Evolutionary conservation across 2,113 vertebrate species (phyloP).

Genomic region (Emydocephalus ijimae): DNA sequence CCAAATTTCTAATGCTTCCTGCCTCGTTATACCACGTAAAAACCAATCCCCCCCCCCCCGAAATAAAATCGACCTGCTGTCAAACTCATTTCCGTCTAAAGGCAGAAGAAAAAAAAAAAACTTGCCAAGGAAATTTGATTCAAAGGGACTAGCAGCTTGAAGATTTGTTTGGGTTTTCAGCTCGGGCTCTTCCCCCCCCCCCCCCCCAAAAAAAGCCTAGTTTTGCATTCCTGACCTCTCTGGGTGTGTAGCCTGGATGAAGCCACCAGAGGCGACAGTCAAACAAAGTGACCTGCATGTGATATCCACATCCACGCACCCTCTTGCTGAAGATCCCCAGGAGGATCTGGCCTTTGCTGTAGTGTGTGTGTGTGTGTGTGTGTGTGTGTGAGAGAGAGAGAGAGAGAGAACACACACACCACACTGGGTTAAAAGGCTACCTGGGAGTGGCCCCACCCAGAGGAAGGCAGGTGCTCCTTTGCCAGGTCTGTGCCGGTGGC

Average conservation of each 20-base stretch:
- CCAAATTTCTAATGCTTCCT: not conserved
- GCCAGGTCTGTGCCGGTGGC: not conserved
- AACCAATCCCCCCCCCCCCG: not conserved
- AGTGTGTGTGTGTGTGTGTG: not conserved
- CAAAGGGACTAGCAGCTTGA: not conserved
- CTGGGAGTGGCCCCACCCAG: not conserved
- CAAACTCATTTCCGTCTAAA: not conserved
- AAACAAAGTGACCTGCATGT: no score
- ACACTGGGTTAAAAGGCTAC: not conserved
- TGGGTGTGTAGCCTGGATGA: no score
- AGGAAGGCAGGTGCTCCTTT: not conserved
- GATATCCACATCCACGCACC: no score
- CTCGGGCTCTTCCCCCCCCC: not conserved
- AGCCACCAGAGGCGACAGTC: no score
- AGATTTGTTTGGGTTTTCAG: not conserved
- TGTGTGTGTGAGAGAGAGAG: not conserved
- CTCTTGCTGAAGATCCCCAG: no score
- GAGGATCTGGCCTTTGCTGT: not conserved
- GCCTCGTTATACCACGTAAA: not conserved
- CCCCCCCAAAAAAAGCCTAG: not conserved
- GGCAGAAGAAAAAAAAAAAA: not conserved
- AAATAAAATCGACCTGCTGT: not conserved
- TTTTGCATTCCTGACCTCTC: not conserved
- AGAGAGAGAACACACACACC: not conserved
- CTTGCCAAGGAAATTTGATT: not conserved